These are phyloP conservation scores for Cyclina sinensis DNA, from an alignment of 1,140 invertebrate species.

Conservation along the genomic window DNA sequence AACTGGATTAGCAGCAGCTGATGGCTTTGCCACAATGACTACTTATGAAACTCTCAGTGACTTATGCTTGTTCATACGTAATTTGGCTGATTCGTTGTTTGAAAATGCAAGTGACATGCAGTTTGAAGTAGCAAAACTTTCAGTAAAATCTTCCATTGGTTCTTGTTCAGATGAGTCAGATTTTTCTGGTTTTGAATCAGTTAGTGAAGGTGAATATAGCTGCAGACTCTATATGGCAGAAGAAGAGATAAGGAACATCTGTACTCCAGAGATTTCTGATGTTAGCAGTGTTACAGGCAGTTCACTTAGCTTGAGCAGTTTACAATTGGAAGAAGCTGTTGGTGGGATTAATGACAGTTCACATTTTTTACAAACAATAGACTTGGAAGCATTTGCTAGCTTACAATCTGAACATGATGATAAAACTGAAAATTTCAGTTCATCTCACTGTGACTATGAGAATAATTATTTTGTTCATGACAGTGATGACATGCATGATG, in stretches of 20 bases:
- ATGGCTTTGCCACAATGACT: too few species aligned
- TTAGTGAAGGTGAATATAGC: not conserved
- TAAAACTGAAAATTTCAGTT: not conserved
- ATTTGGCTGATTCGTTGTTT: too few species aligned
- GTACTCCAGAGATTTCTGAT: not conserved
- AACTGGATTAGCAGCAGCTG: too few species aligned
- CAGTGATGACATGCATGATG: not conserved
- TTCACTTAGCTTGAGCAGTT: not conserved
- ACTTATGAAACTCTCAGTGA: too few species aligned
- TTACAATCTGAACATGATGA: not conserved
- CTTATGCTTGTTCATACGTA: too few species aligned
- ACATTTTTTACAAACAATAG: not conserved
- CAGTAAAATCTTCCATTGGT: too few species aligned
- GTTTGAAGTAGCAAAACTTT: too few species aligned
- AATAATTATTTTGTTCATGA: not conserved
- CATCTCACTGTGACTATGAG: too few species aligned
- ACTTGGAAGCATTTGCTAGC: not conserved
- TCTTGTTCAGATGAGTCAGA: too few species aligned
- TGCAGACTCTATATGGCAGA: not conserved
- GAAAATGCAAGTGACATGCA: too few species aligned
- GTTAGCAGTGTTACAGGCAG: not conserved
- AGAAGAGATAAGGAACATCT: not conserved
- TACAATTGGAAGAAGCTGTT: constrained; percentile 1
- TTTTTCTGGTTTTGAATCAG: not conserved
- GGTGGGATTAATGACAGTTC: constrained; percentile 1